phyloP scores from a whole-genome alignment of 2,797 vertebrate species.

The Microctenopoma lineatum region DNA sequence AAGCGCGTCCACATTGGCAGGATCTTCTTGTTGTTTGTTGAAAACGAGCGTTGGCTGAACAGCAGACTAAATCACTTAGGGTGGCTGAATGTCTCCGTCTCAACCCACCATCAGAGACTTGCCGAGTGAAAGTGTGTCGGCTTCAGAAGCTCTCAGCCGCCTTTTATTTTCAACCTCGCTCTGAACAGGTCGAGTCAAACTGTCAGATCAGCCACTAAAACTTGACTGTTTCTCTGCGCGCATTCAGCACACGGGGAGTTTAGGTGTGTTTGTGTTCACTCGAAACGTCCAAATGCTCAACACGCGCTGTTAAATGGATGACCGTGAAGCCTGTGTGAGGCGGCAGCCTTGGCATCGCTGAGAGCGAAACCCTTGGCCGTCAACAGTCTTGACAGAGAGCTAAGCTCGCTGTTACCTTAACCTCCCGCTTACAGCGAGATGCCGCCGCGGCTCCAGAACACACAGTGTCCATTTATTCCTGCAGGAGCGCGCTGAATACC shows the following conservation, averaged over 20 bases:
- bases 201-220: slow-evolving; percentile 52
- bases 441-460: slow-evolving; percentile 13
- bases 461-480: slow-evolving; percentile 32
- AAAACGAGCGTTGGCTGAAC: slow-evolving; percentile 15
- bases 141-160: slow-evolving; percentile 24
- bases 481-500: slow-evolving; percentile 11
- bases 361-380: slow-evolving; percentile 61
- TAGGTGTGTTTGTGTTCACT: slow-evolving; percentile 62
- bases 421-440: slow-evolving; percentile 32
- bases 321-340: slow-evolving; percentile 43
- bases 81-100: slow-evolving; percentile 7
- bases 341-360: slow-evolving; percentile 55
- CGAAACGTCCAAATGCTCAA: slow-evolving; percentile 44
- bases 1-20: background rate
- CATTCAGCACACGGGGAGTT: slow-evolving; percentile 37
- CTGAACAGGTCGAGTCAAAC: slow-evolving; percentile 32
- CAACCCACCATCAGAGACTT: slow-evolving; percentile 15
- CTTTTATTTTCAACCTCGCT: slow-evolving; percentile 42
- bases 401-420: slow-evolving; percentile 71
- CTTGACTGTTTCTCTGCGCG: slow-evolving; percentile 15
- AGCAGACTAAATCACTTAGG: slow-evolving; percentile 19
- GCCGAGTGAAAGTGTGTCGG: slow-evolving; percentile 10
- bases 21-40: background rate
- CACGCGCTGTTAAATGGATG: slow-evolving; percentile 56
- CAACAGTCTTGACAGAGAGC: slow-evolving; percentile 61